phyloP scores from a whole-genome alignment of 64 coral and sea anemone species.

The Dendronephthya gigantea region DNA sequence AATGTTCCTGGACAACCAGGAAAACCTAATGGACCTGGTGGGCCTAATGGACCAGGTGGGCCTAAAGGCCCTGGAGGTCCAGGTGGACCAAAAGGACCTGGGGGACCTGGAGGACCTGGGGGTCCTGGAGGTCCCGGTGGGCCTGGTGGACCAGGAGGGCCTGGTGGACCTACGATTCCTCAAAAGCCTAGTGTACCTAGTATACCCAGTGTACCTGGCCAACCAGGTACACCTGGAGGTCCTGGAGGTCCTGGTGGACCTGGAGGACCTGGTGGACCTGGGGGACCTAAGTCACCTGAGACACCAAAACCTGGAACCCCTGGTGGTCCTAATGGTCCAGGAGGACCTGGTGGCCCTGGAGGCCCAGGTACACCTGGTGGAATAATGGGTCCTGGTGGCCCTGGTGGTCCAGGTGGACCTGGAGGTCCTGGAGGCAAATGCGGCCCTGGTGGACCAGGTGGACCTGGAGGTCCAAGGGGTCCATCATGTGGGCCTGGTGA shows the following conservation, averaged over 20 bases:
- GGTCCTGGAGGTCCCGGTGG: neutral
- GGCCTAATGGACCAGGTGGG: neutral
- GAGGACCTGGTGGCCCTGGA: slow-evolving; percentile 17
- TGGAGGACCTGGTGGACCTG: neutral
- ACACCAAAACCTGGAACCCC: slow-evolving; percentile 36
- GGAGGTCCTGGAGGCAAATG: neutral
- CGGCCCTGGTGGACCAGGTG: neutral
- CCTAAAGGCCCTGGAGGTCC: neutral
- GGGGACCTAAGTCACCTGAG: slow-evolving; percentile 37
- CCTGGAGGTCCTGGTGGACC: slow-evolving; percentile 47
- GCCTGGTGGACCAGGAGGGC: neutral
- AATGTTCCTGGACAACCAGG: neutral
- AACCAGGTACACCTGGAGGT: slow-evolving; percentile 52
- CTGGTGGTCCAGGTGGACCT: slow-evolving; percentile 7
- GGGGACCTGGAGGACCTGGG: neutral
- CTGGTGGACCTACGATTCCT: too few relatives aligned
- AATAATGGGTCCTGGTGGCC: neutral
- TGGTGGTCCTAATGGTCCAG: slow-evolving; percentile 33
- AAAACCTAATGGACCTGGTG: neutral
- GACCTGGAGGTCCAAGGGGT: neutral
- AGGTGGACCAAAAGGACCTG: neutral
- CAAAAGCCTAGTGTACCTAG: slow-evolving; percentile 41
- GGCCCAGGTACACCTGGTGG: neutral
- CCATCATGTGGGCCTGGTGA: neutral
- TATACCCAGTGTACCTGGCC: slow-evolving; percentile 52